Evolutionary conservation across 2,888 invertebrate genomes (phyloP), one percentile per base, ranked within the genome.

Genomic region (Lasioglossum vierecki): DNA sequence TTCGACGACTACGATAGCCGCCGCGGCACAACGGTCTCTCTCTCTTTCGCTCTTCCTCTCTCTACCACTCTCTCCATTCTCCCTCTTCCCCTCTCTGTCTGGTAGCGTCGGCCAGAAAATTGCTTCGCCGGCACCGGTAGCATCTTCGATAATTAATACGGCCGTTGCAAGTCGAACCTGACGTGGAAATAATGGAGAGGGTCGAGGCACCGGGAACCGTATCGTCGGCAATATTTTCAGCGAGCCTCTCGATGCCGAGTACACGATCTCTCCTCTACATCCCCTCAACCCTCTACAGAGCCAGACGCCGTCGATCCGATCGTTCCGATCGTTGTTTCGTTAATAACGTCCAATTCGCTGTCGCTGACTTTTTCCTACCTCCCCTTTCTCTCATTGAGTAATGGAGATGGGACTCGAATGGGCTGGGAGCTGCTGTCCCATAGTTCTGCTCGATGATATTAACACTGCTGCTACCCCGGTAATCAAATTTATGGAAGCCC

Each of bases 121-220:
- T 88, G 88, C 86, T 84, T 86, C 82, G 83, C 75, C 76, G 66
- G 44, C 49, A 76, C 75, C 35, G 71, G 60, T 79, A 81, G 76
- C 89, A 88, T 90, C 90, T 90, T 90, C 89, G 89, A 88, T 90
- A 90, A 90, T 90, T 90, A 89, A 88, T 86, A 83, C 82, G 71
- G 57, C 78, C 79, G 82, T 71, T 80, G 53, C 75, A 74, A 77
- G 78, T 85, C 85, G 79, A 79, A 81, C 57, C 83, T 84, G 87
- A 90, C 82, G 83, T 60, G 81, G 80, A 87, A 89, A 85, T 88
- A 88, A 88, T 83, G 79, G 82, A 80, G 76, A 68, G 60, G 70
- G 75, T 26, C 71, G n/a, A n/a, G 76, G n/a, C 39, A 68, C n/a
- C 63, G 46, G 46, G 35, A 63, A 76, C 53, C 73, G 79, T 84